Percentiles rank a stretch among this genome's conserved stretches.
Evolutionary conservation across 2,797 vertebrate genomes (phyloP).

Genomic region (Cichlasoma orientale): DNA sequence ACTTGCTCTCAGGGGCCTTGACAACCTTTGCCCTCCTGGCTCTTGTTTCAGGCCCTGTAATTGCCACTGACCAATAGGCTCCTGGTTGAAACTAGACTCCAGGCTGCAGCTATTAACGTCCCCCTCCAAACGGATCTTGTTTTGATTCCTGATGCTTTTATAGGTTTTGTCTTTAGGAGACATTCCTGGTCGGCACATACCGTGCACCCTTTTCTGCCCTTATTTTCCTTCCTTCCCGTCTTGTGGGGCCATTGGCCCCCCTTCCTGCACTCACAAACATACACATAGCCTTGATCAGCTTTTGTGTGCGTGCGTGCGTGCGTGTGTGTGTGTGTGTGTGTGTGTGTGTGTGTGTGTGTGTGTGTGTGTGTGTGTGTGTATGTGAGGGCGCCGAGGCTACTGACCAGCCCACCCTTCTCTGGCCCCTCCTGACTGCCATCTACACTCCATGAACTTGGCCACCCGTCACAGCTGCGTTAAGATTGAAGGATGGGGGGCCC

Average conservation of each 20-base stretch:
- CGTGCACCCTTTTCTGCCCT: slow-evolving; percentile 74
- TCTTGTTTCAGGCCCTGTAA: slow-evolving; percentile 76
- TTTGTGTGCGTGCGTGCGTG: background rate
- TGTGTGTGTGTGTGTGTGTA: background rate
- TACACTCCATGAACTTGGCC: slow-evolving; percentile 79
- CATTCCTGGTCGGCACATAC: slow-evolving; percentile 82
- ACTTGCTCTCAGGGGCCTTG: slow-evolving; percentile 74
- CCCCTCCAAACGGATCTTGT: slow-evolving; percentile 72
- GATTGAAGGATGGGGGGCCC: slow-evolving; percentile 78
- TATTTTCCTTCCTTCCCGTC: slow-evolving; percentile 79
- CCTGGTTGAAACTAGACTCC: slow-evolving; percentile 74
- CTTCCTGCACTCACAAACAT: slow-evolving; percentile 69
- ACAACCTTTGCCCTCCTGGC: slow-evolving; percentile 76
- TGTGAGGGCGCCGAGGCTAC: slow-evolving; percentile 34
- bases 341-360: background rate
- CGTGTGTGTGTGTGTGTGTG: background rate
- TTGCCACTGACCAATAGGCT: slow-evolving; percentile 79
- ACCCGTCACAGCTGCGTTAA: slow-evolving; percentile 79
- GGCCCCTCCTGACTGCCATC: slow-evolving; percentile 70
- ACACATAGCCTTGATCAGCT: slow-evolving; percentile 56
- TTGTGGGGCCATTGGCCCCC: slow-evolving; percentile 72
- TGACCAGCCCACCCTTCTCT: slow-evolving; percentile 67
- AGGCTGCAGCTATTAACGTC: slow-evolving; percentile 73
- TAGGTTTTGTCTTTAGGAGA: slow-evolving; percentile 80
- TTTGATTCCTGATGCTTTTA: slow-evolving; percentile 82